A percentile compares a stretch with the other conserved stretches of the same genome.
Evolutionary conservation across 2,113 vertebrate species (phyloP).

Genomic region (Tachysurus fulvidraco): DNA sequence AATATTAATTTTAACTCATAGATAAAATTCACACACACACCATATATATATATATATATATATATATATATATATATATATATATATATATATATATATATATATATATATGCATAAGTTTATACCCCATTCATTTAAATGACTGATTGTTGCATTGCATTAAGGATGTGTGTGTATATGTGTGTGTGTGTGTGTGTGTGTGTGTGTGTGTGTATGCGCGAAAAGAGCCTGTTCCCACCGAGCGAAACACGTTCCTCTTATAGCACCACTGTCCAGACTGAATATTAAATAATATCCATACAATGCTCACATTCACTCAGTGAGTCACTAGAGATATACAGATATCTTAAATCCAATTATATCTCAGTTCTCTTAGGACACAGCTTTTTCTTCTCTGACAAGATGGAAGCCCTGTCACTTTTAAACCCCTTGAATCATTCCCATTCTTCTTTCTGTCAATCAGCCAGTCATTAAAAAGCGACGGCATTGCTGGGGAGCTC

Average conservation of each 20-base stretch:
- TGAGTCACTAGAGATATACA: neutral
- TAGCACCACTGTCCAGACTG: constrained; percentile 17
- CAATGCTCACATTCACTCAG: neutral
- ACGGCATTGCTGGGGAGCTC: neutral
- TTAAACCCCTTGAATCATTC: neutral
- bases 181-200: neutral
- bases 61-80: neutral
- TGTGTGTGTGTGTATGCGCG: neutral
- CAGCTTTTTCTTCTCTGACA: neutral
- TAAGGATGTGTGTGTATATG: no score
- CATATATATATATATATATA: no score
- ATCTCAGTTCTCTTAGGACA: neutral
- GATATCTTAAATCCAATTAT: neutral
- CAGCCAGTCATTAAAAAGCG: neutral
- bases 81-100: neutral
- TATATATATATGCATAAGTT: neutral
- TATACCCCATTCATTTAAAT: constrained; percentile 10
- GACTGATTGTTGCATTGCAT: constrained; percentile 20
- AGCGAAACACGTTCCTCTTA: constrained; percentile 13
- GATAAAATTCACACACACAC: neutral
- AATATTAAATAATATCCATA: constrained; percentile 41
- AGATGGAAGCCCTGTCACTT: neutral
- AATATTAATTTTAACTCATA: neutral
- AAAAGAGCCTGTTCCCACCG: constrained; percentile 2
- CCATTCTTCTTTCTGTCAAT: constrained; percentile 16